These are phyloP conservation scores for Halocaridina rubra DNA, from an alignment of 2,888 invertebrate species.

Conservation along the genomic window DNA sequence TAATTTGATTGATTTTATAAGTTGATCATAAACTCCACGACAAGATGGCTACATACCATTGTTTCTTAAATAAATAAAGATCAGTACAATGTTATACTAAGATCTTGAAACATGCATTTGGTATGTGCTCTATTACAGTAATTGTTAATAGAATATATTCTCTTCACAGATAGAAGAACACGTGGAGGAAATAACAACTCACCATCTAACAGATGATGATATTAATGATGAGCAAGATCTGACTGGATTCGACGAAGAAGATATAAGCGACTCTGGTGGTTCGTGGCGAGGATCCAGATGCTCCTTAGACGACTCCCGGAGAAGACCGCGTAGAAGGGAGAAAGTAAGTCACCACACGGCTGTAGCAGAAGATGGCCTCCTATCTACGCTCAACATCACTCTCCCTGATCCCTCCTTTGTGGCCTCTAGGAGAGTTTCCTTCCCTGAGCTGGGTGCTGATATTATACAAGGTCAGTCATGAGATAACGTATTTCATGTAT, in stretches of 20 bases:
- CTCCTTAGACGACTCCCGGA: not conserved
- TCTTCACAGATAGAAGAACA: constrained; percentile 61
- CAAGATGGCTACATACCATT: no score
- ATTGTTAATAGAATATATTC: not conserved
- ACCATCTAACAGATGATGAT: constrained; percentile 49
- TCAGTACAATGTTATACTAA: no score
- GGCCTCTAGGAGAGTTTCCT: constrained; percentile 71
- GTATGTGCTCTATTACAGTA: no score
- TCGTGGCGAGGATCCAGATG: constrained; percentile 14
- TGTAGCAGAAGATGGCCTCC: constrained; percentile 22
- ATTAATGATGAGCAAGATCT: constrained; percentile 37
- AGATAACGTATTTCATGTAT: no score
- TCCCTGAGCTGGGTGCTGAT: constrained; percentile 79
- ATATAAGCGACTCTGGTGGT: constrained; percentile 28
- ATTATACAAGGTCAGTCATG: constrained; percentile 72
- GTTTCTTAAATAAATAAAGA: no score
- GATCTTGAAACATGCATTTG: no score
- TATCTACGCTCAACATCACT: constrained; percentile 38
- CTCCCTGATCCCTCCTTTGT: constrained; percentile 43
- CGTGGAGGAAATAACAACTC: constrained; percentile 62
- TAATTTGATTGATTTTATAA: no score
- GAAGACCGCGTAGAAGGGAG: constrained; percentile 10
- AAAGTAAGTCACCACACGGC: constrained; percentile 12
- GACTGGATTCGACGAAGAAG: not conserved
- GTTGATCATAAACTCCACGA: no score